Base-by-base conservation (phyloP, 2,888 invertebrate genomes). In the Cheilosia scutellata region DNA sequence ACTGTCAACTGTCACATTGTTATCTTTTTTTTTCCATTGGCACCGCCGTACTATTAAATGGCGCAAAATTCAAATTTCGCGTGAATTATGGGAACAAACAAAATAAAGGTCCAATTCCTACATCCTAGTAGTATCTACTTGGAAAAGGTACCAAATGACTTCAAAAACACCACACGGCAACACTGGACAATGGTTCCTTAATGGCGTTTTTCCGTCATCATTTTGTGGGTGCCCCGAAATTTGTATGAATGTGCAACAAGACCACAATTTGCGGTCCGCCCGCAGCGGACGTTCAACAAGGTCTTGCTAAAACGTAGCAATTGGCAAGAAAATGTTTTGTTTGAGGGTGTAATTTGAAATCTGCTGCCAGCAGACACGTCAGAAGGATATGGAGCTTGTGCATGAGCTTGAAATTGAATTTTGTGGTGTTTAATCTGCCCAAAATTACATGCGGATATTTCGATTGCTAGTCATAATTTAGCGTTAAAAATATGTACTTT, bases 151-250 rank as follows among this genome's bases (percentile, higher is more conserved):
- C 5, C 37, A 9, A 7, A 11, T 37, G 11, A 37, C 11, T 4
- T 11, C 1, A 37, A 37, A 37, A 1, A 0, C 4, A 11, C 1
- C 11, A 37, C 9, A 37, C 1, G 37, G 37, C 11, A 37, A 37
- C 37, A 4, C 37, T 37, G 4, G 37, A 0, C 37, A 40, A 42
- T 20, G 66, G 60, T 58, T 27, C 60, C 33, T 20, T 68, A 68
- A 68, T 68, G 66, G 51, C 33, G 7, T 60, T 51, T 76, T 68
- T 58, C 42, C 66, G 68, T 68, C 51, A 76, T 51, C 60, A 33
- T 58, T 68, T 57, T 51, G 40, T 33, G 40, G 40, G 16, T 49
- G 40, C 51, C 42, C 6, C 25, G 42, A n/a, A 53, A 51, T 68
- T 68, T 42, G 7, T 20, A 37, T 58, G 20, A 11, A 37, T 60